These are phyloP conservation scores for Isaurus tuberculatus DNA, from an alignment of 92 coral and sea anemone genomes.

Conservation along the genomic window DNA sequence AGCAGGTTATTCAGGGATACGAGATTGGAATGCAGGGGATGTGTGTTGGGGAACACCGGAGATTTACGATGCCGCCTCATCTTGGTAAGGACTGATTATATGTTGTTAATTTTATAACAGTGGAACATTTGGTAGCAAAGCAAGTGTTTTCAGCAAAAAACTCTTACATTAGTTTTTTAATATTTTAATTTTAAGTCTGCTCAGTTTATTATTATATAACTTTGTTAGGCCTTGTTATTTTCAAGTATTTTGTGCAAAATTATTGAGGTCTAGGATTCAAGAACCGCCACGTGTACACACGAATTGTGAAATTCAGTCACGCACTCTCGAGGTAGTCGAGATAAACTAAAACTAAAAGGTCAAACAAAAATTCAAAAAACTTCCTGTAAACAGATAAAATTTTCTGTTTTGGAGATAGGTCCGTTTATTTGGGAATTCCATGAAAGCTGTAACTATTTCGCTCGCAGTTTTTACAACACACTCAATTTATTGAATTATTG, in stretches of 20 bases:
- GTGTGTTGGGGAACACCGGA: slow-evolving; percentile 40
- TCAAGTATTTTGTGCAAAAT: not conserved
- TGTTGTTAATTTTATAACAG: not conserved
- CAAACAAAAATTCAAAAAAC: not conserved
- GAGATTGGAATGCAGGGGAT: slow-evolving; percentile 50
- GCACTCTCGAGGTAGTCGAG: not conserved
- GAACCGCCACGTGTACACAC: slow-evolving; percentile 8
- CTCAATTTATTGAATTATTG: too few species aligned
- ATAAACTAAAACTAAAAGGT: not conserved
- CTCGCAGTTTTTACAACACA: too few species aligned
- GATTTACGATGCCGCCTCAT: slow-evolving; percentile 47
- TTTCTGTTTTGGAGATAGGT: too few species aligned
- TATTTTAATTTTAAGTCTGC: too few species aligned
- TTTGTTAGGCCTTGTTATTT: too few species aligned
- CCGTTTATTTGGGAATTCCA: too few species aligned
- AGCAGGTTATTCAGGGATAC: slow-evolving; percentile 39
- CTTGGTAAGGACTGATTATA: slow-evolving; percentile 27
- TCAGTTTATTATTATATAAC: too few species aligned
- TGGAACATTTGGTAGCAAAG: too few species aligned
- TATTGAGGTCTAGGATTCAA: not conserved
- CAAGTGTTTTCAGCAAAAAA: too few species aligned
- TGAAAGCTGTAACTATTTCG: too few species aligned
- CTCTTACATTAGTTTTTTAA: too few species aligned
- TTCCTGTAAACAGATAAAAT: too few species aligned
- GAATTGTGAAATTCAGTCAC: not conserved